Evolutionary conservation across 1,140 invertebrate genomes (phyloP).

Genomic region (Zaprionus davidi): DNA sequence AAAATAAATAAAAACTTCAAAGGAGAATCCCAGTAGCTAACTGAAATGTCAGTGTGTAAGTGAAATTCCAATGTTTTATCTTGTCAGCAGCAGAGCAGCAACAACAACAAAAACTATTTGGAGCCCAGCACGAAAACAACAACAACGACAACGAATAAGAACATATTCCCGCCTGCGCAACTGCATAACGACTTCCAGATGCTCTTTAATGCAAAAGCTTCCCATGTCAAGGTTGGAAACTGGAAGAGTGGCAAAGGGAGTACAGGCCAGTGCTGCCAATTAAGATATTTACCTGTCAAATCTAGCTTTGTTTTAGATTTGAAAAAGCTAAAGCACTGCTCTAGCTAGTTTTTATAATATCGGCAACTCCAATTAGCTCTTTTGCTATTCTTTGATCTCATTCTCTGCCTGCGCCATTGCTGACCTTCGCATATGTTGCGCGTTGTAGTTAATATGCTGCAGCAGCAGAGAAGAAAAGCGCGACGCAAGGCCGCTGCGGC

Average conservation of each 20-base stretch:
- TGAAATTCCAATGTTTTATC: slow-evolving; percentile 80
- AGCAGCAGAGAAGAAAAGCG: slow-evolving; percentile 50
- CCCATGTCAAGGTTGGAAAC: not conserved
- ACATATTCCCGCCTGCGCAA: not conserved
- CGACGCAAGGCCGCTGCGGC: slow-evolving; percentile 54
- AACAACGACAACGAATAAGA: slow-evolving; percentile 36
- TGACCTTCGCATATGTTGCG: slow-evolving; percentile 14
- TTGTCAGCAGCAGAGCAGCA: slow-evolving; percentile 38
- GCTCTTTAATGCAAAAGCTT: slow-evolving; percentile 16
- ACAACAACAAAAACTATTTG: slow-evolving; percentile 36
- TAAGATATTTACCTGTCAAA: too few relatives aligned
- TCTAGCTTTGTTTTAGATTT: too few relatives aligned
- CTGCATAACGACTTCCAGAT: slow-evolving; percentile 11
- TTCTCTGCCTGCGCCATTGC: not conserved
- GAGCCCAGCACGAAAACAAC: slow-evolving; percentile 39
- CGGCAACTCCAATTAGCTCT: too few relatives aligned
- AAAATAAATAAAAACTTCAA: slow-evolving; percentile 79
- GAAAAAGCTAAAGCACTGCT: too few relatives aligned
- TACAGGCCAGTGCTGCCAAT: not conserved
- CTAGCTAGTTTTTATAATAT: too few relatives aligned
- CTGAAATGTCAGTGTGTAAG: slow-evolving; percentile 61
- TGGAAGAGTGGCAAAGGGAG: not conserved
- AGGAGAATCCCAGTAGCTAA: slow-evolving; percentile 78
- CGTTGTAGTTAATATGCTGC: slow-evolving; percentile 30
- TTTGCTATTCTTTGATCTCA: not conserved